phyloP scores from a whole-genome alignment of 1,140 invertebrate genomes.

The Atopsyche davidsoni region DNA sequence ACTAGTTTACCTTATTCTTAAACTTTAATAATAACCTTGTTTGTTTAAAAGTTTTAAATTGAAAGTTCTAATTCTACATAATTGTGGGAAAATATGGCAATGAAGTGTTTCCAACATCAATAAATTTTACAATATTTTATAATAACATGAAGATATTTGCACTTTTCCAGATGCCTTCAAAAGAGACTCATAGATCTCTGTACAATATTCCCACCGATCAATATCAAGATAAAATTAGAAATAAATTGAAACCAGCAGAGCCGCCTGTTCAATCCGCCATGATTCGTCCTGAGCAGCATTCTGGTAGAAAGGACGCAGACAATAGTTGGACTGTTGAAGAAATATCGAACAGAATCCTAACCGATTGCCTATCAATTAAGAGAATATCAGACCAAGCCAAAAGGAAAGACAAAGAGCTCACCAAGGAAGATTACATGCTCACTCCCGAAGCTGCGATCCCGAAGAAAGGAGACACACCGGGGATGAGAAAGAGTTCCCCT shows the following conservation, averaged over 20 bases:
- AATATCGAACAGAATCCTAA: conserved; percentile 10
- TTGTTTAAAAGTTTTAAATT: too few species aligned
- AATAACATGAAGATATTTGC: too few species aligned
- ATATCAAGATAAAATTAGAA: conserved; percentile 19
- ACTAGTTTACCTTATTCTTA: too few species aligned
- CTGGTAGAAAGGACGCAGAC: conserved; percentile 16
- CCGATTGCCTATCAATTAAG: conserved; percentile 17
- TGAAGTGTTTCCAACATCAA: too few species aligned
- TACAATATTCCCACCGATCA: conserved; percentile 14
- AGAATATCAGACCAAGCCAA: conserved; percentile 18
- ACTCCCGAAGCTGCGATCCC: not conserved
- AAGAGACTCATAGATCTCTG: conserved; percentile 16
- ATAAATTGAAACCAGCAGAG: conserved; percentile 6
- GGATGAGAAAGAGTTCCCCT: conserved; percentile 37
- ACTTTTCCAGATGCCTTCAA: conserved; percentile 1
- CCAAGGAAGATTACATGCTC: conserved; percentile 14
- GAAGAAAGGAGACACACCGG: conserved; percentile 9
- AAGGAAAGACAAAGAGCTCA: conserved; percentile 19
- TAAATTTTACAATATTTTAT: too few species aligned
- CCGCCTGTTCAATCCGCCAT: not conserved
- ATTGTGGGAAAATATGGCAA: too few species aligned
- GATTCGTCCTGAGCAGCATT: not conserved
- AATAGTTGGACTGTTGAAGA: conserved; percentile 13
- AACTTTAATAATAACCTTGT: too few species aligned
- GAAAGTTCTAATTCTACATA: too few species aligned